A percentile compares a stretch with the other conserved stretches of the same genome.
These are phyloP conservation scores for Myotis planiceps DNA, from an alignment of 2,797 vertebrate species.

Conservation along the genomic window DNA sequence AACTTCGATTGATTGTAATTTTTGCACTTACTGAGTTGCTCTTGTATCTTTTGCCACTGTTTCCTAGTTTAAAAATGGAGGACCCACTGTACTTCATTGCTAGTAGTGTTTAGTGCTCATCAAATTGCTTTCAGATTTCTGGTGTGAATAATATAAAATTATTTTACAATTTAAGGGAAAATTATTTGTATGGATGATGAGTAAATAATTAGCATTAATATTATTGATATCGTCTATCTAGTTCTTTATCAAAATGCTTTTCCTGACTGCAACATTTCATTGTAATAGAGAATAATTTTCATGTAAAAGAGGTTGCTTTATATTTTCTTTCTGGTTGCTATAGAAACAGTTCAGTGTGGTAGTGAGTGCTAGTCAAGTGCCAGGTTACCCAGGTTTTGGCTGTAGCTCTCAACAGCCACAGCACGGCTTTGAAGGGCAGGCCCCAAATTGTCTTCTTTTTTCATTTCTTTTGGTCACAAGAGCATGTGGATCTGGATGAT, in stretches of 20 bases:
- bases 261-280: slow-evolving; percentile 71
- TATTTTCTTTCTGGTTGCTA: slow-evolving; percentile 85
- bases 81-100: not conserved
- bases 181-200: not conserved
- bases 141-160: not conserved
- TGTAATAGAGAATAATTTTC: slow-evolving; percentile 86
- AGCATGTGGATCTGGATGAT: not conserved
- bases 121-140: slow-evolving; percentile 18
- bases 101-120: not conserved
- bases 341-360: slow-evolving; percentile 82
- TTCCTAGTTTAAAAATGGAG: not conserved
- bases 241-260: slow-evolving; percentile 49
- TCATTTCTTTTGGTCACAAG: not conserved
- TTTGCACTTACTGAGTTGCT: not conserved
- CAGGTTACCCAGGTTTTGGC: slow-evolving; percentile 77
- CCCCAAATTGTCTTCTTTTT: not conserved
- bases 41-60: not conserved
- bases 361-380: slow-evolving; percentile 79
- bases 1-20: not conserved
- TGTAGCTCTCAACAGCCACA: slow-evolving; percentile 5
- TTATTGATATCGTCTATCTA: not conserved
- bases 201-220: slow-evolving; percentile 32
- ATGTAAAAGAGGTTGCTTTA: slow-evolving; percentile 84
- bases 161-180: slow-evolving; percentile 30
- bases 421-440: not conserved